Base-by-base conservation (phyloP, 2,797 vertebrate species). In the Caiman crocodilus region DNA sequence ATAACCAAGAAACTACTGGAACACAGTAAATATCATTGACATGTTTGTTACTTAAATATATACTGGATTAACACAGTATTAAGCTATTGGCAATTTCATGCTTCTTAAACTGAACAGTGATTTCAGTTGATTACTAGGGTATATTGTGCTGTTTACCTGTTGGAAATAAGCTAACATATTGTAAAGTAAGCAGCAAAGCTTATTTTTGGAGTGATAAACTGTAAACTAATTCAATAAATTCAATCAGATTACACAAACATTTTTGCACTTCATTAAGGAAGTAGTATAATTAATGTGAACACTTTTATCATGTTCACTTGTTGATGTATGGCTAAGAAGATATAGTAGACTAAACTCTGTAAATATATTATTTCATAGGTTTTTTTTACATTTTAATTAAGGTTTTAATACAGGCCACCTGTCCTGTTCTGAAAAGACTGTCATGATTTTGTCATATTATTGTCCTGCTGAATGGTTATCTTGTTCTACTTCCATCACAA, bases 191-290 rank as follows among this genome's bases (percentile, higher is more conserved):
- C 89, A 93, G 65, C 50, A 23, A 92, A 96, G 79, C 67, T 74
- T 77, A 35, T 88, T 97, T 97, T 96, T 59, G 87, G 93, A 92
- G 71, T 94, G 69, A 96, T 93, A 93, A 97, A 94, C 82, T 92
- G 21, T 88, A 94, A 92, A 73, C 64, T 90, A 85, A 95, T 96
- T 97, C 84, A 94, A 91, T 88, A 95, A 96, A 94, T 87, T 93
- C 83, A 96, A 94, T 95, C 74, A 89, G 80, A 96, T 94, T 95
- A 88, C 20, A 42, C 75, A 94, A 96, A 94, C 82, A 91, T 89
- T 96, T 97, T 95, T 97, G 85, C 86, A 95, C 84, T 96, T 96
- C 89, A 94, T 97, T 95, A 96, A 93, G 84, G 71, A 94, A 97
- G 67, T 83, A 95, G 85, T 91, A 84, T 92, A 96, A 94, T 97